These are phyloP conservation scores for Lethrus apterus DNA, from an alignment of 1,140 invertebrate genomes.

Conservation along the genomic window DNA sequence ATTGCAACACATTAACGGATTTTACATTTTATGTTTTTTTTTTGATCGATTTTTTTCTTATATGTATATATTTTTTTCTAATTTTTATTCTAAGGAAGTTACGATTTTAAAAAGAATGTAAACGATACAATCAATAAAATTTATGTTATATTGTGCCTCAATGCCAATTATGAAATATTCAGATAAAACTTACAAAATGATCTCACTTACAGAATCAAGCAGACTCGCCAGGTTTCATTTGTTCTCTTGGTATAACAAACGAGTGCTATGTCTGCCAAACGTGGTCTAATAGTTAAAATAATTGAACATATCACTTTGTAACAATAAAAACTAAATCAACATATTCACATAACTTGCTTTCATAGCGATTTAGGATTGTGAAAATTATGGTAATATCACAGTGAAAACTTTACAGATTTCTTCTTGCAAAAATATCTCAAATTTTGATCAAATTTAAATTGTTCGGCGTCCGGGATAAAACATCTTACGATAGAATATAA, in stretches of 20 bases:
- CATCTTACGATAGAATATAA: background rate
- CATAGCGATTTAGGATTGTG: background rate
- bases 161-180: background rate
- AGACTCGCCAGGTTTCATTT: conserved; percentile 14
- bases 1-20: too few relatives aligned
- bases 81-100: background rate
- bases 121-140: too few relatives aligned
- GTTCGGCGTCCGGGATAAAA: conserved; percentile 1
- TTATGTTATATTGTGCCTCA: background rate
- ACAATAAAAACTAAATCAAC: conserved; percentile 30
- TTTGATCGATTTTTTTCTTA: too few relatives aligned
- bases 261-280: conserved; percentile 12
- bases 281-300: conserved; percentile 27
- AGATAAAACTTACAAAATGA: conserved; percentile 19
- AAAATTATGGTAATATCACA: conserved; percentile 5
- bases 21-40: too few relatives aligned
- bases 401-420: conserved; percentile 6
- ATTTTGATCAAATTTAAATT: background rate
- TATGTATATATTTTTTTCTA: too few relatives aligned
- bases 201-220: conserved; percentile 35
- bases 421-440: too few relatives aligned
- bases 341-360: conserved; percentile 12
- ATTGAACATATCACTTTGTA: conserved; percentile 38
- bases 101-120: background rate
- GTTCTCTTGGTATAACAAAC: conserved; percentile 4